These are phyloP conservation scores for Siniperca undulata DNA, from an alignment of 2,797 vertebrate species.

Conservation along the genomic window DNA sequence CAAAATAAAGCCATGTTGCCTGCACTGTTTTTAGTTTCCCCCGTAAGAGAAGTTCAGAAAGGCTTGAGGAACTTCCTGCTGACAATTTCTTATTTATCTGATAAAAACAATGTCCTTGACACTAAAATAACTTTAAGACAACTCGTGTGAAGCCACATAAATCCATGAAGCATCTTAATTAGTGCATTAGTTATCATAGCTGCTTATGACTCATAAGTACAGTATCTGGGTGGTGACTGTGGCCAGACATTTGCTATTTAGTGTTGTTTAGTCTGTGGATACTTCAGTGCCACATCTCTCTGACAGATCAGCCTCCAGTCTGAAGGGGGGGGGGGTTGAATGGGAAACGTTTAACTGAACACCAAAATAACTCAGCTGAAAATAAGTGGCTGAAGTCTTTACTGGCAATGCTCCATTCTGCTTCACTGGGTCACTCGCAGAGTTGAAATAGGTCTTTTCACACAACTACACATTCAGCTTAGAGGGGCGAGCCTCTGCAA, in stretches of 20 bases:
- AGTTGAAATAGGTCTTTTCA: constrained; percentile 24
- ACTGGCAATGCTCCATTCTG: constrained; percentile 13
- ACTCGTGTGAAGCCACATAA: not conserved
- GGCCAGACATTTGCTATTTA: not conserved
- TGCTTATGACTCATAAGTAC: not conserved
- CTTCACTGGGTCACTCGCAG: constrained; percentile 28
- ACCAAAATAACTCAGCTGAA: constrained; percentile 42
- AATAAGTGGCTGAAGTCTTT: constrained; percentile 35
- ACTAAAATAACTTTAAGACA: not conserved
- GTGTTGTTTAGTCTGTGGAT: not conserved
- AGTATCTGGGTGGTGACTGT: not conserved
- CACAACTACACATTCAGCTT: constrained; percentile 14
- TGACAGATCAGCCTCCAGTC: not conserved
- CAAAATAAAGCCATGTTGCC: not conserved
- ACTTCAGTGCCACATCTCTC: not conserved
- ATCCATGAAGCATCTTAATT: not conserved
- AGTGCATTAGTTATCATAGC: not conserved
- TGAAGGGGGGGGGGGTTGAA: not conserved
- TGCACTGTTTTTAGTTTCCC: not conserved
- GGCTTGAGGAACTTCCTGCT: not conserved
- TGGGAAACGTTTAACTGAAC: not conserved
- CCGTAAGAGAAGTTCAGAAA: not conserved
- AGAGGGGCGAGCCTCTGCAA: not conserved
- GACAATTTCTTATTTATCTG: no score
- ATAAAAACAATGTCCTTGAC: not conserved